These are phyloP conservation scores for Myripristis murdjan DNA, from an alignment of 2,797 vertebrate species.

Conservation along the genomic window DNA sequence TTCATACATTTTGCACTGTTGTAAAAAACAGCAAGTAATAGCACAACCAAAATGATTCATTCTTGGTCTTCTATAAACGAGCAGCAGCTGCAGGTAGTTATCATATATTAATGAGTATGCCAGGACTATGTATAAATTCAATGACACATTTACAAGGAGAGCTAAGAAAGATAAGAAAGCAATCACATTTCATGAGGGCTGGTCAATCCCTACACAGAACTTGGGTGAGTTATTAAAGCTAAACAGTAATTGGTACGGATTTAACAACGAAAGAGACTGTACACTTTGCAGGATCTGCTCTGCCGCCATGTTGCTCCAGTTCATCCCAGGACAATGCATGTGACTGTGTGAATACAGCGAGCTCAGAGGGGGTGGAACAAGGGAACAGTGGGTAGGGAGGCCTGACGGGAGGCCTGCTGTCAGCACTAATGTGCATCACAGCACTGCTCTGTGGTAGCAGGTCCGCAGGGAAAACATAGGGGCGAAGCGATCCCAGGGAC, in stretches of 20 bases:
- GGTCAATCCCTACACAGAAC: not conserved
- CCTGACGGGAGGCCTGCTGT: slow-evolving; percentile 76
- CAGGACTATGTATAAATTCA: not conserved
- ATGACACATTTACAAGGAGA: not conserved
- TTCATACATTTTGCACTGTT: not conserved
- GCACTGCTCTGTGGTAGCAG: slow-evolving; percentile 48
- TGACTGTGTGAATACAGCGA: slow-evolving; percentile 67
- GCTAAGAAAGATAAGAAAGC: not conserved
- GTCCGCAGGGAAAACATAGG: slow-evolving; percentile 42
- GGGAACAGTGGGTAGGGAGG: slow-evolving; percentile 66
- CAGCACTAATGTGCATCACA: slow-evolving; percentile 79
- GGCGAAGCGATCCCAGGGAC: slow-evolving; percentile 50
- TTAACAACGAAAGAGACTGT: slow-evolving; percentile 26
- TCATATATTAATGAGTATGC: not conserved
- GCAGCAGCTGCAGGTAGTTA: slow-evolving; percentile 30
- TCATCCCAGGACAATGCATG: slow-evolving; percentile 74
- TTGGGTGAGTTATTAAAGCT: not conserved
- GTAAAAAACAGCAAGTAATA: not conserved
- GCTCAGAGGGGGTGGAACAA: slow-evolving; percentile 63
- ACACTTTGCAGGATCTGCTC: slow-evolving; percentile 28
- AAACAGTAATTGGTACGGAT: slow-evolving; percentile 8
- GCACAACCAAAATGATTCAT: not conserved
- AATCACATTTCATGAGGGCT: not conserved
- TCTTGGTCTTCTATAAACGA: not conserved
- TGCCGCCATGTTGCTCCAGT: slow-evolving; percentile 56